Conservation (phyloP, 2,113 vertebrate species). For the Spheniscus mendiculus region DNA sequence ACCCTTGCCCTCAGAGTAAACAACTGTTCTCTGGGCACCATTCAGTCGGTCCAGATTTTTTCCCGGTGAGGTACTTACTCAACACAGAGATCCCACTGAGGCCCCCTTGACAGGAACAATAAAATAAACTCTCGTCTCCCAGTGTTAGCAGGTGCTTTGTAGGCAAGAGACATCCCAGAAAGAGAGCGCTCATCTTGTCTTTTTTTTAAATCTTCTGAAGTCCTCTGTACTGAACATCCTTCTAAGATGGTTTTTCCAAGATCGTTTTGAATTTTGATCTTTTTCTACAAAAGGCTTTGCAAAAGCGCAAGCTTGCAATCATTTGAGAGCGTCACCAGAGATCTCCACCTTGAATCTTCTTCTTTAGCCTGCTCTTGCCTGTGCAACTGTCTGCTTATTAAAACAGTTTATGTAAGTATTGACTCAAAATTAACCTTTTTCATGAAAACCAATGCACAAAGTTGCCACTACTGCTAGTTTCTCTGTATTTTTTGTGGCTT, state of each 20-base stretch:
- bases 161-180: neutral
- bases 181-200: neutral
- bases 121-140: neutral
- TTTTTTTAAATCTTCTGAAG: neutral
- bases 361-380: neutral
- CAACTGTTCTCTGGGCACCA: neutral
- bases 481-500: neutral
- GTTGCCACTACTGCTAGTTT: neutral
- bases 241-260: neutral
- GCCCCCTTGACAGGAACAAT: neutral
- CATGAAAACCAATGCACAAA: neutral
- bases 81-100: constrained; percentile 8
- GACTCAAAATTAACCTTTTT: neutral
- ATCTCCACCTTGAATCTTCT: neutral
- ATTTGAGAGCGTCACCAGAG: neutral
- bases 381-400: neutral
- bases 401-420: accelerated
- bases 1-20: neutral
- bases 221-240: neutral
- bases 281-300: neutral
- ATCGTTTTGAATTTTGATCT: neutral
- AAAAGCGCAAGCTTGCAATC: neutral
- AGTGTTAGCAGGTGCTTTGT: neutral
- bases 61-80: neutral
- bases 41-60: neutral